These are phyloP conservation scores for Phocoena phocoena DNA, from an alignment of 2,113 vertebrate species.

Conservation along the genomic window DNA sequence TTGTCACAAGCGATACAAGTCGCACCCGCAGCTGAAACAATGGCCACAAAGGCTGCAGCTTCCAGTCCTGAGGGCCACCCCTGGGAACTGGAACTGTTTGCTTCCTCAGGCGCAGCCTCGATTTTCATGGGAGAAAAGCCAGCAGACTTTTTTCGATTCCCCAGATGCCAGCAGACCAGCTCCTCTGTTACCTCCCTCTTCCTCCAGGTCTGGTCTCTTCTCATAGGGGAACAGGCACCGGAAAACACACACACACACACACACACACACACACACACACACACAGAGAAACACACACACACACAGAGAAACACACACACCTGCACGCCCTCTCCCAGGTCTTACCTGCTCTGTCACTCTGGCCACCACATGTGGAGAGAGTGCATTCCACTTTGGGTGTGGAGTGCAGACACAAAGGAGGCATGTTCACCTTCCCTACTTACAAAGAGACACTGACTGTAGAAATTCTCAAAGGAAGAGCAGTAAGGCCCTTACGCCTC, in stretches of 20 bases:
- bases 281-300: no score
- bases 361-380: not conserved
- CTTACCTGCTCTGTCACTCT: not conserved
- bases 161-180: not conserved
- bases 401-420: not conserved
- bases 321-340: not conserved
- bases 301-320: no score
- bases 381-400: not conserved
- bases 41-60: slow-evolving; percentile 27
- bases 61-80: not conserved
- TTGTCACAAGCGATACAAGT: not conserved
- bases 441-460: fast-evolving
- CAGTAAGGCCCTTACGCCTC: fast-evolving
- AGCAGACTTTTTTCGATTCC: not conserved
- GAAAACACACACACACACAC: not conserved
- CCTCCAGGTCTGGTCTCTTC: not conserved
- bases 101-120: slow-evolving; percentile 56
- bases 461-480: not conserved
- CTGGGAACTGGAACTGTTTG: slow-evolving; percentile 56
- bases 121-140: slow-evolving; percentile 49
- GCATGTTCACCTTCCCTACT: no score
- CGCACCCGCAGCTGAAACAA: not conserved
- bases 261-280: fast-evolving
- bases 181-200: not conserved
- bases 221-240: not conserved